Conservation (phyloP, 2,113 vertebrate genomes). For the Ageneiosus marmoratus region DNA sequence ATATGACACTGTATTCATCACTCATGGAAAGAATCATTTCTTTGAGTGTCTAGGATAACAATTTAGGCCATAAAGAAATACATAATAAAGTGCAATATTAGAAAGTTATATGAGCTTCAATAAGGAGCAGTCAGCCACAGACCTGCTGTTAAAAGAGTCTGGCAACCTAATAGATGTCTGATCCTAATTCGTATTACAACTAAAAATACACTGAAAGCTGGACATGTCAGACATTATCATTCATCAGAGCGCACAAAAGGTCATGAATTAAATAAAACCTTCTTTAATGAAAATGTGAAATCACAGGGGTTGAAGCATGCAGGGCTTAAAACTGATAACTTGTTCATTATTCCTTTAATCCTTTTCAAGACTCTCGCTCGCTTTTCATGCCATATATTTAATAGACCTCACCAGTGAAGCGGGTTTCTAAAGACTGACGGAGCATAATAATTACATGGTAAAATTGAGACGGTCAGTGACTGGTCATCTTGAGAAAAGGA, state of each 20-base stretch:
- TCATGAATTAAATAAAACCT: conserved; percentile 44
- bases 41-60: background rate
- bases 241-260: conserved; percentile 31
- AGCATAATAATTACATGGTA: conserved; percentile 34
- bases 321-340: conserved; percentile 42
- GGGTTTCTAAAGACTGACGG: conserved; percentile 36
- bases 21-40: background rate
- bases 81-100: background rate
- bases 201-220: conserved; percentile 32
- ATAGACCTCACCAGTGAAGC: conserved; percentile 24
- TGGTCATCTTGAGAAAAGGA: conserved; percentile 11
- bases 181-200: conserved; percentile 9
- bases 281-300: conserved; percentile 48
- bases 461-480: conserved; percentile 14
- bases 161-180: background rate
- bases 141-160: background rate
- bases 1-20: background rate
- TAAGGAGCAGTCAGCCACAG: background rate
- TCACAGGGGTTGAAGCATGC: conserved; percentile 23
- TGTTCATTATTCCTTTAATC: conserved; percentile 55
- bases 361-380: conserved; percentile 32
- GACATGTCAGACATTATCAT: conserved; percentile 39
- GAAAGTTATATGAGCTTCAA: background rate
- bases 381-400: conserved; percentile 30
- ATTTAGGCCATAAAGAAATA: background rate